A percentile compares a stretch with the other conserved stretches of the same genome.
These are phyloP conservation scores for Gryllus longicercus DNA, from an alignment of 2,888 invertebrate species.

Conservation along the genomic window DNA sequence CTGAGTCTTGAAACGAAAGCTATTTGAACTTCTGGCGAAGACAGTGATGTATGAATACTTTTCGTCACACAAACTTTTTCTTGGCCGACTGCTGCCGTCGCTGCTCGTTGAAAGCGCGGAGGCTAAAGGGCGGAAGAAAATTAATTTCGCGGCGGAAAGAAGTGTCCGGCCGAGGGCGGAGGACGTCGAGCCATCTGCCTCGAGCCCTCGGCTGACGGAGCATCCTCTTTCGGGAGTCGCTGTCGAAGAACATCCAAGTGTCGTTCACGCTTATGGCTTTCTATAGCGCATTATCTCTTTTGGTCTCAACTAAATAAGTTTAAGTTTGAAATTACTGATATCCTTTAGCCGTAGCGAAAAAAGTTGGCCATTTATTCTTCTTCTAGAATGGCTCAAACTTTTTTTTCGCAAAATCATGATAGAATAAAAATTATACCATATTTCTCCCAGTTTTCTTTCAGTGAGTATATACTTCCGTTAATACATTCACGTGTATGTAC, in stretches of 20 bases:
- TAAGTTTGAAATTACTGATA: too few species aligned
- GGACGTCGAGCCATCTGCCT: not conserved
- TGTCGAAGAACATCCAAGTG: not conserved
- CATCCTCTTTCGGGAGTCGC: not conserved
- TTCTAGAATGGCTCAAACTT: too few species aligned
- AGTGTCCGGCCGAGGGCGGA: not conserved
- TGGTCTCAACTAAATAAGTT: too few species aligned
- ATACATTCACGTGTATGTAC: too few species aligned
- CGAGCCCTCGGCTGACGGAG: not conserved
- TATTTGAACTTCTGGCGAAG: not conserved
- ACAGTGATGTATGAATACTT: constrained; percentile 17
- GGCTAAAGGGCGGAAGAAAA: constrained; percentile 5
- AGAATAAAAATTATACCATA: too few species aligned
- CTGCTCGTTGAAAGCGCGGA: not conserved
- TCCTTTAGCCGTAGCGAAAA: too few species aligned
- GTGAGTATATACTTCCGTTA: too few species aligned
- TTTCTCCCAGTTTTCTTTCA: too few species aligned
- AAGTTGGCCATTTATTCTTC: too few species aligned
- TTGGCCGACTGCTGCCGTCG: not conserved
- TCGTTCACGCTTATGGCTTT: too few species aligned
- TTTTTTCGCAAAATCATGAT: too few species aligned
- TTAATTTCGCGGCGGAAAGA: constrained; percentile 5
- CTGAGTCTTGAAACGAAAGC: not conserved
- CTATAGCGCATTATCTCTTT: too few species aligned
- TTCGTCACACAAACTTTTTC: constrained; percentile 7